A percentile compares a stretch with the other conserved stretches of the same genome.
phyloP scores from a whole-genome alignment of 1,140 invertebrate genomes.

The Drosophila varians region DNA sequence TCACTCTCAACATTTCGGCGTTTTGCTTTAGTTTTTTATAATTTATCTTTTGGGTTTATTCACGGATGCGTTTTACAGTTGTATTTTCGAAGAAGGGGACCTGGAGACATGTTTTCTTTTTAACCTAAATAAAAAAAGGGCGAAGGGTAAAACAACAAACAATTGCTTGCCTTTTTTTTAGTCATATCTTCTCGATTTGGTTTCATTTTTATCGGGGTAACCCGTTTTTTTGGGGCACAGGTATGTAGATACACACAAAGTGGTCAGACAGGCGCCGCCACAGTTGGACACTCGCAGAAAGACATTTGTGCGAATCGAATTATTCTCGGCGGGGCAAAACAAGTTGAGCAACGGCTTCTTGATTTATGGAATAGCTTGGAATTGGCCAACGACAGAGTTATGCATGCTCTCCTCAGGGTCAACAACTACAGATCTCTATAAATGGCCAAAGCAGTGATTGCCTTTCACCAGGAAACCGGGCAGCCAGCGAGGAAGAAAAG shows the following conservation, averaged over 20 bases:
- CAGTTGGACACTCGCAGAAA: conserved; percentile 47
- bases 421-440: conserved; percentile 13
- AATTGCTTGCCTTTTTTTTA: conserved; percentile 36
- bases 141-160: conserved; percentile 9
- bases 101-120: conserved; percentile 70
- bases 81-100: conserved; percentile 16
- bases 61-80: conserved; percentile 63
- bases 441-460: background rate
- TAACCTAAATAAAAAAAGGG: conserved; percentile 76
- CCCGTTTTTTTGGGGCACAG: conserved; percentile 44
- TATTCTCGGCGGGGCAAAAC: conserved; percentile 49
- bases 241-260: conserved; percentile 36
- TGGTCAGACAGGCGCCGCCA: conserved; percentile 52
- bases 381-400: conserved; percentile 39
- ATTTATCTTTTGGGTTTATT: conserved; percentile 17
- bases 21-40: conserved; percentile 30
- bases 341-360: conserved; percentile 67
- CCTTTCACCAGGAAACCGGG: conserved; percentile 55
- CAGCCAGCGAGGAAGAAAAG: conserved; percentile 31
- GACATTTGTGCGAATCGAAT: conserved; percentile 28
- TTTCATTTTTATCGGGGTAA: conserved; percentile 66
- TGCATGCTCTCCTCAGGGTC: conserved; percentile 40
- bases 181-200: conserved; percentile 11
- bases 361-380: conserved; percentile 63
- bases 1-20: conserved; percentile 62